Evolutionary conservation across 2,888 invertebrate species (phyloP).

Genomic region (Yponomeuta sedellus): DNA sequence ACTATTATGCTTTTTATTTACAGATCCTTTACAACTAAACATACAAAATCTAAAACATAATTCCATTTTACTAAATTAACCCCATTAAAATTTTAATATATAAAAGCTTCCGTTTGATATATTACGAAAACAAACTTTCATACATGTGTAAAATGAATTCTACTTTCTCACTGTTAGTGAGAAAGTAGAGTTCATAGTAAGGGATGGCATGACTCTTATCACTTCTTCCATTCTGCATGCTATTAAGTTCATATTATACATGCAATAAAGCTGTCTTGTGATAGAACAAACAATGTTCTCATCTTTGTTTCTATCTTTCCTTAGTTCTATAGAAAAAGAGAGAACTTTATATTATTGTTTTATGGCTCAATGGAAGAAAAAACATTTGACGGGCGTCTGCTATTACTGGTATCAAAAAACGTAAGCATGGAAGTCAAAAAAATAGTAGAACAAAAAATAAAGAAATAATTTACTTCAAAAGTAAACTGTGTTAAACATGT

Average conservation of each 20-base stretch:
- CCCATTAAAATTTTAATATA: slow-evolving; percentile 3
- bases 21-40: slow-evolving; percentile 20
- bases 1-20: slow-evolving; percentile 40
- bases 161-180: no score
- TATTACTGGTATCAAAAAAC: neutral
- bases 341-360: neutral
- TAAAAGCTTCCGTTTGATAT: neutral
- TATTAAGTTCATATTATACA: no score
- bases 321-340: neutral
- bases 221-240: no score
- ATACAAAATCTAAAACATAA: neutral
- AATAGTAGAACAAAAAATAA: neutral
- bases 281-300: neutral
- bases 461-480: neutral
- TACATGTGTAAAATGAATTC: no score
- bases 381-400: neutral
- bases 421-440: no score
- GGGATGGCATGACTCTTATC: no score
- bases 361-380: neutral
- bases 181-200: no score
- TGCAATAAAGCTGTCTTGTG: no score
- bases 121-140: neutral
- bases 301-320: neutral
- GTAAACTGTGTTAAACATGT: neutral
- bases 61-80: neutral